Evolutionary conservation across 2,797 vertebrate genomes (phyloP), one percentile per base, ranked within the genome.

Genomic region (Amblyraja radiata): DNA sequence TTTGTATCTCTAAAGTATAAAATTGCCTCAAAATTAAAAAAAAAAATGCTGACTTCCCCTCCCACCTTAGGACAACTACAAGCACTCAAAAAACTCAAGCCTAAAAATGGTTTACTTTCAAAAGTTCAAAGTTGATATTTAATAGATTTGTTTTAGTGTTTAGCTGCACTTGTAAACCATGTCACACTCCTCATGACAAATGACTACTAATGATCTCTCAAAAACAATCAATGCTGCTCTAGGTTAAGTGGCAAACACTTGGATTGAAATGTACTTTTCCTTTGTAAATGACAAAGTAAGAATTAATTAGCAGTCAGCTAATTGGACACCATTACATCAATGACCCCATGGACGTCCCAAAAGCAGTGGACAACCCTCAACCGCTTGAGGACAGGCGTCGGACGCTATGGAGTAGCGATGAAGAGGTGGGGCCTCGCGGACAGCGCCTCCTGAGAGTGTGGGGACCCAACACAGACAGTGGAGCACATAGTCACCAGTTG

Each of bases 181-280:
- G 46, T 68, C 61, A 74, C 36, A 92, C 23, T 54, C 25, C 61
- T 74, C 23, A 13, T 58, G 71, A 76, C 90, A 92, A 92, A 76
- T 73, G 36, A 10, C 90, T 91, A 23, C 71, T 92, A 92, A 92
- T 74, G 90, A 92, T 92, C 90, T 76, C 71, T 76, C 36, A 39
- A 92, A 74, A 76, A 90, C 71, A 92, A 92, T 92, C 90, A 92
- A 74, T 92, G 68, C 71, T 58, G 90, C 71, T 92, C 90, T 28
- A 28, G 1, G 23, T 76, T 73, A 73, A 92, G 71, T 76, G 23
- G 90, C 76, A 91, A 92, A 92, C 90, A 58, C 90, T 92, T 28
- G 39, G 11, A 28, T n/a, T 92, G 36, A 58, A 92, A 92, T 58
- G 76, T 74, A 68, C 90, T 76, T 92, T 88, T 88, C 39, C 71